Conservation (phyloP, 2,113 vertebrate species). For the Tursiops truncatus region DNA sequence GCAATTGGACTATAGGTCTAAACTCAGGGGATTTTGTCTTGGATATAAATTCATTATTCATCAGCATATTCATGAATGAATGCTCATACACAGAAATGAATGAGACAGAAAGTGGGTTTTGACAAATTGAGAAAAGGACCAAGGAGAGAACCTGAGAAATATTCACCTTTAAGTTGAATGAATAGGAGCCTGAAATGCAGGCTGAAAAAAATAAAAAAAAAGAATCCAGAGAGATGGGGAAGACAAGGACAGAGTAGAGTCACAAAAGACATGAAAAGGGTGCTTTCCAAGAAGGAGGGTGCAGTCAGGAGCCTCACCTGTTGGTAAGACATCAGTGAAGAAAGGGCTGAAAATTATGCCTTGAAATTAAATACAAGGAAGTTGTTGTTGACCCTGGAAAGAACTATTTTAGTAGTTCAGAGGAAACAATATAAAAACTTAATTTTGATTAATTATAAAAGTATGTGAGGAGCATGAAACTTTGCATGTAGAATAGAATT, state of each 20-base stretch:
- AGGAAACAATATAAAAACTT: background rate
- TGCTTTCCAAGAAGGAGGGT: background rate
- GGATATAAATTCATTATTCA: background rate
- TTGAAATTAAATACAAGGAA: background rate
- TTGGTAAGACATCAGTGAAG: background rate
- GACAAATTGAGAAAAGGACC: background rate
- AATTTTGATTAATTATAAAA: background rate
- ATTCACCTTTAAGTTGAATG: background rate
- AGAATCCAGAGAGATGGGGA: background rate
- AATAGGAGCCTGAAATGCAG: background rate
- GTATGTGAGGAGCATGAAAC: background rate
- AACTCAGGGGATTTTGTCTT: background rate
- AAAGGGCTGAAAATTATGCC: background rate
- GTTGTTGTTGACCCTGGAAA: background rate
- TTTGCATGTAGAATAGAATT: background rate
- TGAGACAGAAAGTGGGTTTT: background rate
- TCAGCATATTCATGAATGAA: background rate
- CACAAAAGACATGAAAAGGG: background rate
- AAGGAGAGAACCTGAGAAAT: background rate
- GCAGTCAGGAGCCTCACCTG: no score
- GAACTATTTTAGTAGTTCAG: background rate
- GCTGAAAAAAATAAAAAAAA: background rate
- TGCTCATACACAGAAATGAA: background rate
- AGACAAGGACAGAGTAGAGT: background rate
- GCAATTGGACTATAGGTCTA: accelerated